Conservation (phyloP, 1,140 invertebrate species). For the Drosophila tsacasi region DNA sequence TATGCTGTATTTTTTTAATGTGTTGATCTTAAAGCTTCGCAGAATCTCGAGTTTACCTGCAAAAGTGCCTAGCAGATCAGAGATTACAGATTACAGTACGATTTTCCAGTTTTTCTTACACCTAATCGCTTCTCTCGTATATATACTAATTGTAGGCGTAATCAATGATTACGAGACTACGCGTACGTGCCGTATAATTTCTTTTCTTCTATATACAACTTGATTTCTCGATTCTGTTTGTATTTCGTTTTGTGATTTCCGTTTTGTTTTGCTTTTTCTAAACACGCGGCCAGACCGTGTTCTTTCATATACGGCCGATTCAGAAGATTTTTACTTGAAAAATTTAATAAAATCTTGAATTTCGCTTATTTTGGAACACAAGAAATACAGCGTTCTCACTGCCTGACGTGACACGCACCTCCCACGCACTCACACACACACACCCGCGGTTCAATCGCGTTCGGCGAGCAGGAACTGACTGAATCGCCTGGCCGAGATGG, state of each 20-base stretch:
- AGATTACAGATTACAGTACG: conserved; percentile 19
- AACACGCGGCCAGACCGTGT: conserved; percentile 70
- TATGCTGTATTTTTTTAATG: too few relatives aligned
- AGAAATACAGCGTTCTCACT: conserved; percentile 28
- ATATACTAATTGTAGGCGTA: conserved; percentile 59
- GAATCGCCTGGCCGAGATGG: conserved; percentile 39
- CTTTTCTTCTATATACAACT: conserved; percentile 42
- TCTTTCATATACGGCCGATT: conserved; percentile 11
- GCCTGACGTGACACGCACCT: conserved; percentile 28
- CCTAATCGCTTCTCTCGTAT: conserved; percentile 22
- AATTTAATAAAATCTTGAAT: conserved; percentile 2
- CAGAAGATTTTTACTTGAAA: conserved; percentile 6
- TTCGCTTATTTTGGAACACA: conserved; percentile 27
- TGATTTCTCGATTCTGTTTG: conserved; percentile 41
- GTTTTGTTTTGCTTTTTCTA: conserved; percentile 75
- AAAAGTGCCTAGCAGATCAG: conserved; percentile 5
- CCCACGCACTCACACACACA: conserved; percentile 29
- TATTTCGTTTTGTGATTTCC: conserved; percentile 56
- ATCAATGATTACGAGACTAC: conserved; percentile 60
- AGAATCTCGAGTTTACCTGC: neutral
- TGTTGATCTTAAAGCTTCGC: neutral
- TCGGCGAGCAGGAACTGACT: conserved; percentile 79
- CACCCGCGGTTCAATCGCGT: conserved; percentile 18
- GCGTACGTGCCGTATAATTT: conserved; percentile 52
- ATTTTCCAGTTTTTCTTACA: conserved; percentile 25